A percentile compares a stretch with the other conserved stretches of the same genome.
Evolutionary conservation across 2,113 vertebrate genomes (phyloP).

Genomic region (Camarhynchus parvulus): DNA sequence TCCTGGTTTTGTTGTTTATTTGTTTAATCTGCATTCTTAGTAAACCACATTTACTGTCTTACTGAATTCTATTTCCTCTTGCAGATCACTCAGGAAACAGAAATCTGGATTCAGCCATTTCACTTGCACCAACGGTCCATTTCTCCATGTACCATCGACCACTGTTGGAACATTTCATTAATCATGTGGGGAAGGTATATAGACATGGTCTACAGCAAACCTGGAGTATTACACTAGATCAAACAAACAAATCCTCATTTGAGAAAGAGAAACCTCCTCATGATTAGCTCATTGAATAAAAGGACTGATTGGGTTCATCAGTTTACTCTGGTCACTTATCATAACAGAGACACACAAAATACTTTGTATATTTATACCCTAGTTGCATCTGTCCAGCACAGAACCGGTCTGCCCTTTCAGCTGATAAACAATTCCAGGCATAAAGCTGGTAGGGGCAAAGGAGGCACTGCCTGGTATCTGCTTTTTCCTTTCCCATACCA

Average conservation of each 20-base stretch:
- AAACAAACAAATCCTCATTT: not conserved
- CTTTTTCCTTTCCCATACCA: not conserved
- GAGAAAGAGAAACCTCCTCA: not conserved
- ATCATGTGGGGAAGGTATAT: not conserved
- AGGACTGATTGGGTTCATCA: not conserved
- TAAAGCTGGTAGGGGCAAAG: not conserved
- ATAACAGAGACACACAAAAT: not conserved
- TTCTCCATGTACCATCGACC: not conserved
- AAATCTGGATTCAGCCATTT: not conserved
- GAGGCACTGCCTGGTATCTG: not conserved
- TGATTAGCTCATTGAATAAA: not conserved
- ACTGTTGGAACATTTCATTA: not conserved
- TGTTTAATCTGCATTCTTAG: not conserved
- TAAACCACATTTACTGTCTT: not conserved
- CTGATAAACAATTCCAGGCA: not conserved
- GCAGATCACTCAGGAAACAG: not conserved
- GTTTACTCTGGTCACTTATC: not conserved
- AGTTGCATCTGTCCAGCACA: not conserved
- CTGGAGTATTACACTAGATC: not conserved
- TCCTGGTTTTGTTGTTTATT: not conserved
- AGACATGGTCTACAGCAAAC: not conserved
- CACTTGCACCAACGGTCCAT: fast-evolving
- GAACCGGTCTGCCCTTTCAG: not conserved
- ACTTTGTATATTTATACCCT: not conserved
- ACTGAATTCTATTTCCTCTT: not conserved